These are phyloP conservation scores for Stomorhina lunata DNA, from an alignment of 2,888 invertebrate genomes.

Conservation along the genomic window DNA sequence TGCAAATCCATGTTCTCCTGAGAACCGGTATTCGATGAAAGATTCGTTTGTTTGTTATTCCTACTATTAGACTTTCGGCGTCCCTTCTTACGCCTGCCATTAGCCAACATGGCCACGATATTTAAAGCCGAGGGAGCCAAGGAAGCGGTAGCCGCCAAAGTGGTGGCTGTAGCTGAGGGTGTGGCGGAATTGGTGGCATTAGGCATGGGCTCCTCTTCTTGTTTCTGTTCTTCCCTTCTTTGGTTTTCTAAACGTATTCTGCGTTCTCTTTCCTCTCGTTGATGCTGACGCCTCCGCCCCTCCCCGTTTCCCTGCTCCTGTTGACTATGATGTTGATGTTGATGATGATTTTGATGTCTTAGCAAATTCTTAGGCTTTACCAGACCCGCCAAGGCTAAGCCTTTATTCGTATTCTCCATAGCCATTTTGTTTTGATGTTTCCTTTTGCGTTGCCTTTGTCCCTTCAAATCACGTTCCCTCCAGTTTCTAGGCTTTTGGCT, in stretches of 20 bases:
- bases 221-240: slow-evolving; percentile 67
- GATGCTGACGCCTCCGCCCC: slow-evolving; percentile 69
- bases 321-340: too few species aligned
- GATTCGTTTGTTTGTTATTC: slow-evolving; percentile 40
- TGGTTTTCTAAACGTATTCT: slow-evolving; percentile 67
- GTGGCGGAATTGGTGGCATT: slow-evolving; percentile 71
- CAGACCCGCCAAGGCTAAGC: slow-evolving; percentile 68
- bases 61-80: too few species aligned
- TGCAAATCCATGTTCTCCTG: slow-evolving; percentile 71
- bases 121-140: slow-evolving; percentile 75
- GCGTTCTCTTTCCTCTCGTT: slow-evolving; percentile 70
- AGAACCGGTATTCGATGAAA: slow-evolving; percentile 14
- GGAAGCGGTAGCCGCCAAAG: slow-evolving; percentile 74
- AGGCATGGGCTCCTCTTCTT: slow-evolving; percentile 60
- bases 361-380: slow-evolving; percentile 75
- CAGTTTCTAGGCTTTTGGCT: slow-evolving; percentile 37
- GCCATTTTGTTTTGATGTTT: slow-evolving; percentile 66
- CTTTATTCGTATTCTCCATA: slow-evolving; percentile 9
- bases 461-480: neutral
- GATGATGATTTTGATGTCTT: too few species aligned
- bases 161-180: slow-evolving; percentile 73
- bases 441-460: slow-evolving; percentile 67
- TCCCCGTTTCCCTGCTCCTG: slow-evolving; percentile 69
- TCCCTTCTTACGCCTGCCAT: slow-evolving; percentile 76
- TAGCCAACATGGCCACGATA: slow-evolving; percentile 76